Percentiles rank a stretch among this genome's conserved stretches.
phyloP scores from a whole-genome alignment of 2,797 vertebrate species.

The Manis pentadactyla region DNA sequence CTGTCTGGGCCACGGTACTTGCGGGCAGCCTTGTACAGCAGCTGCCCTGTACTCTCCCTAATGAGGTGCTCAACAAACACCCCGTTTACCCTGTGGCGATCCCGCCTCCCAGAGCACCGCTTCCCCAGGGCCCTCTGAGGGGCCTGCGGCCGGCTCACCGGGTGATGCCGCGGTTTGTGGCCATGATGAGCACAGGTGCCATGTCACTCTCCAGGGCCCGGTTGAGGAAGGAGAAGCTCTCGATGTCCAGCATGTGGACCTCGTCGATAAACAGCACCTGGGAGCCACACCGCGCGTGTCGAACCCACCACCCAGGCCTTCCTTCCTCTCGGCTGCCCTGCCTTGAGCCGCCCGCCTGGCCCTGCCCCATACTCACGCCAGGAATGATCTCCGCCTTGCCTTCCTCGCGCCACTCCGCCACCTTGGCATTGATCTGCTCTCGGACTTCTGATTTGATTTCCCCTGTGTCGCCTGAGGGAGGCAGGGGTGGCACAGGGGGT shows the following conservation, averaged over 20 bases:
- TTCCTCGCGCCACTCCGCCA: conserved; percentile 97
- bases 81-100: background rate
- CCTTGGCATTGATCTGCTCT: conserved; percentile 98
- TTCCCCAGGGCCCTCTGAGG: background rate
- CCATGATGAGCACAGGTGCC: conserved; percentile 97
- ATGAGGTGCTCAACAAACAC: accelerated
- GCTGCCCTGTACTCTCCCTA: background rate
- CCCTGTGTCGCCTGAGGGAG: conserved; percentile 92
- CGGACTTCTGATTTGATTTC: conserved; percentile 97
- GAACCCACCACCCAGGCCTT: accelerated
- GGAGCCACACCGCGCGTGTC: accelerated
- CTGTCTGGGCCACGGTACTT: accelerated
- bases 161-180: conserved; percentile 97
- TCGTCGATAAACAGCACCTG: conserved; percentile 97
- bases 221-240: conserved; percentile 97
- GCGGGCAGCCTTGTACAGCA: background rate
- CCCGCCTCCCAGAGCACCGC: background rate
- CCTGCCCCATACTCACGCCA: conserved; percentile 86
- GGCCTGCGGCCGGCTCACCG: conserved; percentile 84
- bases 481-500: accelerated
- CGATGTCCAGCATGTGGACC: conserved; percentile 98
- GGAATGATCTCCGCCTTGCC: conserved; percentile 98
- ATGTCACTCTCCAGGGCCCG: conserved; percentile 96
- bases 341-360: accelerated
- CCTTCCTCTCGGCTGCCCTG: accelerated